Conservation (phyloP, 2,888 invertebrate species). For the Lasius platythorax region DNA sequence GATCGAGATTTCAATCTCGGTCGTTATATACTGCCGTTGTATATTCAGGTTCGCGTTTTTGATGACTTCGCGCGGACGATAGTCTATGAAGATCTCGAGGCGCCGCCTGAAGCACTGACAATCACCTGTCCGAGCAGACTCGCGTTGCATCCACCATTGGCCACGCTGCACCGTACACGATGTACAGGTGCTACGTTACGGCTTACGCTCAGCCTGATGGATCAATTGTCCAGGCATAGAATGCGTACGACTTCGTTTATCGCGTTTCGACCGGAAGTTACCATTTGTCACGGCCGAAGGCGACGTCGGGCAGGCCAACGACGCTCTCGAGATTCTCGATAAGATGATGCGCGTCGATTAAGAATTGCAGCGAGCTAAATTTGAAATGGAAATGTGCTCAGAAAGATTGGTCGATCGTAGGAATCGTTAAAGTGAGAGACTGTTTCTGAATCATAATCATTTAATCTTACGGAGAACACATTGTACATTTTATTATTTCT, state of each 20-base stretch:
- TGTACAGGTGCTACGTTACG: slow-evolving; percentile 64
- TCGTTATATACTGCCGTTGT: background rate
- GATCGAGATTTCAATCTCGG: slow-evolving; percentile 39
- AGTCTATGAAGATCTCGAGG: slow-evolving; percentile 78
- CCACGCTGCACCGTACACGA: slow-evolving; percentile 31
- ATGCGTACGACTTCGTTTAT: slow-evolving; percentile 65
- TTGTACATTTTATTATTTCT: background rate
- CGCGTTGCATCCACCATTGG: slow-evolving; percentile 70
- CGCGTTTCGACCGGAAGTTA: slow-evolving; percentile 60
- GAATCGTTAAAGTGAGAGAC: background rate
- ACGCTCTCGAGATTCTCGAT: slow-evolving; percentile 27
- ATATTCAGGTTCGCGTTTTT: slow-evolving; percentile 57
- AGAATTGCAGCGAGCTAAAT: slow-evolving; percentile 3
- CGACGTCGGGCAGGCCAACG: slow-evolving; percentile 7
- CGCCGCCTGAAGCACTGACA: slow-evolving; percentile 82
- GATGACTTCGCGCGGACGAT: slow-evolving; percentile 60
- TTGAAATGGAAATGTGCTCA: background rate
- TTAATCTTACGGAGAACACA: background rate
- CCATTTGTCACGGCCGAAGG: slow-evolving; percentile 59
- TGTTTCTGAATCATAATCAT: background rate
- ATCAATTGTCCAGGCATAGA: slow-evolving; percentile 74
- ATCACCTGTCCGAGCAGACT: slow-evolving; percentile 83
- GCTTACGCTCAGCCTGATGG: slow-evolving; percentile 74
- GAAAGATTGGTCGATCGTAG: background rate
- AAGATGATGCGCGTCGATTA: slow-evolving; percentile 11